A percentile compares a stretch with the other conserved stretches of the same genome.
Evolutionary conservation across 2,888 invertebrate genomes (phyloP).

Genomic region (Nesidiocoris tenuis): DNA sequence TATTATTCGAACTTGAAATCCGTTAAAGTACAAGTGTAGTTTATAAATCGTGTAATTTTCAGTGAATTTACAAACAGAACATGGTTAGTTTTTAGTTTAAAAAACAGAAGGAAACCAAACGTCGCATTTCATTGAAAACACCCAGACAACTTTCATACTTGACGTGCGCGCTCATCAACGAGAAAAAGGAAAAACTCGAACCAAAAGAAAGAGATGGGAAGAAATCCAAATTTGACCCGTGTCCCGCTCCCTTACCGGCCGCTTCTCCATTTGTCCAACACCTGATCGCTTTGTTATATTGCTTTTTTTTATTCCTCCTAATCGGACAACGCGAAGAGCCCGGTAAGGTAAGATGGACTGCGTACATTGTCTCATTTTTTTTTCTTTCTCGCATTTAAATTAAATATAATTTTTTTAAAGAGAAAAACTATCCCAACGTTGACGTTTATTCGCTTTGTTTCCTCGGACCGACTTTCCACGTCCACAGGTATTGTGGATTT

Average conservation of each 20-base stretch:
- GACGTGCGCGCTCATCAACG: background rate
- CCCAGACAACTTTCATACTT: background rate
- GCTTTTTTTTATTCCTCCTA: slow-evolving; percentile 45
- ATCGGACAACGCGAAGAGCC: slow-evolving; percentile 26
- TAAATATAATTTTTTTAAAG: slow-evolving; percentile 39
- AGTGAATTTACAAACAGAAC: slow-evolving; percentile 50
- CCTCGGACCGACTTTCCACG: no score
- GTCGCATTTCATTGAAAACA: background rate
- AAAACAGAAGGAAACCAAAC: slow-evolving; percentile 7
- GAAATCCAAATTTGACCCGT: background rate
- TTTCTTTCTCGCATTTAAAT: slow-evolving; percentile 35
- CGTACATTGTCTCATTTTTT: slow-evolving; percentile 4
- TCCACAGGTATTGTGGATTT: no score
- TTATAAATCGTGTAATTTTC: slow-evolving; percentile 50
- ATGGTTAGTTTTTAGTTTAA: slow-evolving; percentile 50
- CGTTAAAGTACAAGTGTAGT: slow-evolving; percentile 49
- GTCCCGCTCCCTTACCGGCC: slow-evolving; percentile 8
- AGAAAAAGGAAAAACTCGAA: no score
- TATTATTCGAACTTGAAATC: slow-evolving; percentile 30
- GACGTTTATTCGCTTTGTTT: background rate
- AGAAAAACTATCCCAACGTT: background rate
- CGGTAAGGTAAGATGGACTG: slow-evolving; percentile 4
- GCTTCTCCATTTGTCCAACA: slow-evolving; percentile 24
- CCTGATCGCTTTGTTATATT: slow-evolving; percentile 44
- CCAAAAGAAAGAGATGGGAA: no score